Evolutionary conservation across 2,113 vertebrate genomes (phyloP), one percentile per base, ranked within the genome.

Genomic region (Eonycteris spelaea): DNA sequence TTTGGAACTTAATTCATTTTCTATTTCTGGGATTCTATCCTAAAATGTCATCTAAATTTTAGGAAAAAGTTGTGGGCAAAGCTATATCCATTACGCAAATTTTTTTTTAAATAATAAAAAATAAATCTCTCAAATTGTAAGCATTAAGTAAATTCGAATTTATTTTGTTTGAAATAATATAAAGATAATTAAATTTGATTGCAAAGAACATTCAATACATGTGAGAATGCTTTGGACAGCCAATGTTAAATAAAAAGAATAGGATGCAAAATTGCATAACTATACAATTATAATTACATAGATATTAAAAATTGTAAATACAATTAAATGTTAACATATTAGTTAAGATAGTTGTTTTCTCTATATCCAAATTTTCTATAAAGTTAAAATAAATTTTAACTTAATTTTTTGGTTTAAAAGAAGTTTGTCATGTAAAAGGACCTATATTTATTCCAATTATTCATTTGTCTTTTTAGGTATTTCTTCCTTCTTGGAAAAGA

Each of bases 401-500:
- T 77, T 55, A 63, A 63, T 13, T 55, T 93, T 91, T 95, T 22
- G 77, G 22, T 43, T 91, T 80, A 95, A 93, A 61, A 59, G 33
- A 53, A 33, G 89, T 61, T 67, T 70, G 8, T 90, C 21, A 78
- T 77, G 3, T 80, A 87, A 82, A 78, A 86, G 53, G 26, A 51
- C 21, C 24, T 26, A 74, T 59, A 45, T 45, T 65, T 73, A 94
- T 84, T 96, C 43, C 63, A 91, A 71, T 78, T 92, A 59, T 91
- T 94, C 30, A 19, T 95, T 96, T 84, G 77, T 45, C 14, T 63
- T 79, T 79, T 94, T 83, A 96, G 63, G 33, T 78, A 86, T 96
- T 96, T 96, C 88, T 96, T 91, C 70, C 57, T 89, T 95, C 78
- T 94, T 96, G 51, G 68, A 95, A 93, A 91, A 96, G 73, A 91